Evolutionary conservation across 2,113 vertebrate genomes (phyloP), one percentile per base, ranked within the genome.

Genomic region (Neodon shergylaensis): DNA sequence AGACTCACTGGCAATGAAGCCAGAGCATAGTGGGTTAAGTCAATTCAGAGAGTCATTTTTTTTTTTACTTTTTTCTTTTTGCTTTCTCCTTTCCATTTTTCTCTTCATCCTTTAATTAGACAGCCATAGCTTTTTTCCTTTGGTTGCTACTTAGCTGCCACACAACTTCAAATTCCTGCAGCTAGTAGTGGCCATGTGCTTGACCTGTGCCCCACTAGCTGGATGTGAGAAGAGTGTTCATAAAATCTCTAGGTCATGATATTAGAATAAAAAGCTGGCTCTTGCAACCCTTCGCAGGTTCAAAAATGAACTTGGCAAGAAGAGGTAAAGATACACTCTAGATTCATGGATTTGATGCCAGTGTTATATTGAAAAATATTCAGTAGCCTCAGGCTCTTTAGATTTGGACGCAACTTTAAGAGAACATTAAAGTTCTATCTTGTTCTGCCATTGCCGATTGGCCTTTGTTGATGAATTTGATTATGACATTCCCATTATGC

Each of bases 351-450:
- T 49, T 90, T 84, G 58, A 85, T 92, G 36, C 49, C 81, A 92
- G 33, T 47, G 28, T 70, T 74, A 31, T 28, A 63, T n/a, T 86
- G 42, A 85, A 31, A 90, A 94, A 86, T 19, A 63, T 22, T 47
- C 0, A 81, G 42, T 21, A 94, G 39, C 52, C n/a, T 28, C 72
- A 21, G 44, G 78, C n/a, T 94, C 47, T 66, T 91, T 86, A 49
- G n/a, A 90, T 92, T 88, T 91, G 95, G 77, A 91, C 72, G 78
- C 42, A 24, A 73, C 24, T 82, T n/a, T 36, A 52, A 94, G 26
- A 95, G 49, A 94, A 87, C 33, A 96, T 89, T 95, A 83, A 70
- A 77, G 92, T 96, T 95, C 86, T 77, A 42, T 63, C 52, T 78
- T 82, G 44, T 84, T 96, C 54, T 92, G 44, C 42, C 16, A 36